phyloP scores from a whole-genome alignment of 1,140 invertebrate species.

The Diabrotica undecimpunctata region DNA sequence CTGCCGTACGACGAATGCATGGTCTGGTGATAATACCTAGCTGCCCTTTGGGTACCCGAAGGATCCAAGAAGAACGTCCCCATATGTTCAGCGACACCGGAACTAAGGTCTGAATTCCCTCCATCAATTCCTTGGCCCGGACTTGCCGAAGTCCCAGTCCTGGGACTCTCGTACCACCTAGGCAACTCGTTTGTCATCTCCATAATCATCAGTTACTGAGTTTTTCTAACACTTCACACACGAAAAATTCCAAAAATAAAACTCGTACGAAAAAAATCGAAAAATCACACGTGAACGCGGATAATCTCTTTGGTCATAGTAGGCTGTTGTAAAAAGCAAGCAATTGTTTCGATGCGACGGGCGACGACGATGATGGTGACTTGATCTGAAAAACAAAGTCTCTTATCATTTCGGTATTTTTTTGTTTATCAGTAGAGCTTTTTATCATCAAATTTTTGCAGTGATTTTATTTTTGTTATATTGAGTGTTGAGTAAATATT shows the following conservation, averaged over 20 bases:
- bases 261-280: background rate
- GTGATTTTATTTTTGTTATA: constrained; percentile 15
- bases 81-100: constrained; percentile 48
- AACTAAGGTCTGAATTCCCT: constrained; percentile 41
- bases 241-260: constrained; percentile 26
- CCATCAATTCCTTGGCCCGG: constrained; percentile 43
- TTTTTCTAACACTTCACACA: constrained; percentile 34
- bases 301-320: constrained; percentile 20
- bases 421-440: constrained; percentile 6
- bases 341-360: constrained; percentile 33
- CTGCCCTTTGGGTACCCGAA: constrained; percentile 42
- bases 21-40: constrained; percentile 47
- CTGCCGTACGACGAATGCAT: constrained; percentile 48
- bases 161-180: constrained; percentile 47
- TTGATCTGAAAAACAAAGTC: constrained; percentile 13
- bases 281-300: background rate
- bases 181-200: constrained; percentile 48
- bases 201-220: constrained; percentile 47
- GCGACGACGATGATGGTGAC: constrained; percentile 3
- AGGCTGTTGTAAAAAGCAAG: constrained; percentile 18
- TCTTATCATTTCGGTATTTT: background rate
- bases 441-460: constrained; percentile 14
- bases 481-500: constrained; percentile 6
- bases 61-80: constrained; percentile 47
- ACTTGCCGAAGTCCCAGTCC: constrained; percentile 45